These are phyloP conservation scores for Petroica traversi DNA, from an alignment of 2,113 vertebrate species.

Conservation along the genomic window DNA sequence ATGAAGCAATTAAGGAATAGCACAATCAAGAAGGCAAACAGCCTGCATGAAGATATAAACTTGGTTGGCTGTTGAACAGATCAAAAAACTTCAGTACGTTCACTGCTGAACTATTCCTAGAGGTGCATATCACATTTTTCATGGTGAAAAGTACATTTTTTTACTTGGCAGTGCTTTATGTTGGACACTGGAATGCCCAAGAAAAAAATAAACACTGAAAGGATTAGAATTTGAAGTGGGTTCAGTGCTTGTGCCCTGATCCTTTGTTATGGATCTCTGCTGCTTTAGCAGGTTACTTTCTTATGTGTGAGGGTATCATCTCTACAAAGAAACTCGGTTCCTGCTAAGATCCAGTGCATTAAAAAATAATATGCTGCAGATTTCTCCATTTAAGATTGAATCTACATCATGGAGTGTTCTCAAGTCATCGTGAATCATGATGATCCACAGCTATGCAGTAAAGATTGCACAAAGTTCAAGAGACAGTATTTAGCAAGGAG, in stretches of 20 bases:
- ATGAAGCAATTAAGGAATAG: neutral
- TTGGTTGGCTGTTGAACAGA: neutral
- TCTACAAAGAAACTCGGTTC: neutral
- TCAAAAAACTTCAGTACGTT: neutral
- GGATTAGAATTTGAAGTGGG: neutral
- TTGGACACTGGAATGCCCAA: neutral
- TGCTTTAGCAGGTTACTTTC: neutral
- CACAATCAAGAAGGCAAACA: neutral
- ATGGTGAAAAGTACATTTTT: neutral
- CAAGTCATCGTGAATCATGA: neutral
- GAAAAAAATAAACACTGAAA: too few relatives aligned
- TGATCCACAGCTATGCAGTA: neutral
- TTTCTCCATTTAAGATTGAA: neutral
- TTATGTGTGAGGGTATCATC: neutral
- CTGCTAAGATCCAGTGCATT: neutral
- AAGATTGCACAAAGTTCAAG: neutral
- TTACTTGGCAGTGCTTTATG: neutral
- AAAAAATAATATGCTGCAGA: neutral
- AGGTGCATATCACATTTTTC: neutral
- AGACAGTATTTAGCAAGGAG: neutral
- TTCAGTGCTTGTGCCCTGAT: neutral
- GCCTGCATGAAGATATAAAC: neutral
- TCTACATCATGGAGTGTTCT: neutral
- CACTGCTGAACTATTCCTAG: neutral
- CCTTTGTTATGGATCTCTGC: neutral